phyloP scores from a whole-genome alignment of 2,797 vertebrate species.

The Lophius americanus region DNA sequence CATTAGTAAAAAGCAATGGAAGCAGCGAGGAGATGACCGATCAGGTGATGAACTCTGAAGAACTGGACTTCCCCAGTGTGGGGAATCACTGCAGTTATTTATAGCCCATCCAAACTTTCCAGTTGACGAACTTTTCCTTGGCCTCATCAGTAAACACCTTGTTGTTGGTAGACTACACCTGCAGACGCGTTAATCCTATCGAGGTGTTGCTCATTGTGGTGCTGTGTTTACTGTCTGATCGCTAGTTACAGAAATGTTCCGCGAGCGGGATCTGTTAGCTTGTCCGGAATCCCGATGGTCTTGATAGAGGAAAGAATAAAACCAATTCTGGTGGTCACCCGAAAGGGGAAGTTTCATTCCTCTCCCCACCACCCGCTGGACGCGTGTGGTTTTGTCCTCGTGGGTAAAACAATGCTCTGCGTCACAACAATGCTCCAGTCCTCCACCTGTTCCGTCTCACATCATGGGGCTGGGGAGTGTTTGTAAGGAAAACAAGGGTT shows the following conservation, averaged over 20 bases:
- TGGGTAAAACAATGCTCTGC: too few species aligned
- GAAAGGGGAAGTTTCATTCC: too few species aligned
- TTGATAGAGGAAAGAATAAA: too few species aligned
- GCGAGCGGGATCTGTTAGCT: background rate
- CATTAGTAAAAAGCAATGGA: background rate
- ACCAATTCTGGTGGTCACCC: too few species aligned
- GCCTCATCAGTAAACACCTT: constrained; percentile 31
- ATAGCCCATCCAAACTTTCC: constrained; percentile 37
- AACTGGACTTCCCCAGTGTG: constrained; percentile 54
- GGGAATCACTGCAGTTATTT: constrained; percentile 45
- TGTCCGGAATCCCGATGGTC: too few species aligned
- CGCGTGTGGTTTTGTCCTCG: too few species aligned
- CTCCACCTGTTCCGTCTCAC: constrained; percentile 69
- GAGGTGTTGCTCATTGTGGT: constrained; percentile 29
- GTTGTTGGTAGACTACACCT: constrained; percentile 6
- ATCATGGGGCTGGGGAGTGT: background rate
- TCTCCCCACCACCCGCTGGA: too few species aligned
- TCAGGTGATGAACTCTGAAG: too few species aligned
- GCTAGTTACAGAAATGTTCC: constrained; percentile 11
- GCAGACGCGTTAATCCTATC: background rate
- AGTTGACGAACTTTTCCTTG: background rate
- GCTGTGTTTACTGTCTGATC: constrained; percentile 23
- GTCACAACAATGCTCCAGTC: constrained; percentile 56
- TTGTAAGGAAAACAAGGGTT: too few species aligned
- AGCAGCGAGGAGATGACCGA: background rate